Percentiles rank a stretch among this genome's conserved stretches.
These are phyloP conservation scores for Cyphomyrmex costatus DNA, from an alignment of 1,140 invertebrate genomes.

Conservation along the genomic window DNA sequence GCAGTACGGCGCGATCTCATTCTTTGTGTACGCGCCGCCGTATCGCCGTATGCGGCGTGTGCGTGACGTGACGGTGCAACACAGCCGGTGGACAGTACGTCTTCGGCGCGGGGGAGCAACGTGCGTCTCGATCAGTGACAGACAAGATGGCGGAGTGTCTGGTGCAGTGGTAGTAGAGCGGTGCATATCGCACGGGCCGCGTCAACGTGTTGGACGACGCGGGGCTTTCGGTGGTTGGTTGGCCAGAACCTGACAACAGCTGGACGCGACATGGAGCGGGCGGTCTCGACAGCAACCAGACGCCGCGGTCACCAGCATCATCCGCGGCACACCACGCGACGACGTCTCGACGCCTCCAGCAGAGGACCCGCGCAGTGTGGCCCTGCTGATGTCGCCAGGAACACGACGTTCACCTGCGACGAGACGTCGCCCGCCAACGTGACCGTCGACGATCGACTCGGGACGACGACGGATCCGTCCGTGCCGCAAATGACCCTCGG, in stretches of 20 bases:
- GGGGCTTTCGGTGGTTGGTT: neutral
- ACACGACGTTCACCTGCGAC: slow-evolving; percentile 23
- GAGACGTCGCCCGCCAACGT: slow-evolving; percentile 36
- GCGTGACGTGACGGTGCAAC: slow-evolving; percentile 42
- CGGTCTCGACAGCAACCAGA: slow-evolving; percentile 87
- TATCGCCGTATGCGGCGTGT: slow-evolving; percentile 38
- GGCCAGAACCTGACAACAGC: slow-evolving; percentile 53
- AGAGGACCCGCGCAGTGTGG: slow-evolving; percentile 88
- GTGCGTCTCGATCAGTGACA: slow-evolving; percentile 78
- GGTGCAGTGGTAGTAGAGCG: slow-evolving; percentile 72
- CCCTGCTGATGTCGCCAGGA: slow-evolving; percentile 86
- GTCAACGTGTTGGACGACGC: slow-evolving; percentile 9
- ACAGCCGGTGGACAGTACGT: slow-evolving; percentile 20
- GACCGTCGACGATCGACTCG: slow-evolving; percentile 45
- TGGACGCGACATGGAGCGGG: slow-evolving; percentile 86
- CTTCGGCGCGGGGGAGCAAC: slow-evolving; percentile 47
- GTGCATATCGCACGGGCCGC: slow-evolving; percentile 72
- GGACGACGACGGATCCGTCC: neutral
- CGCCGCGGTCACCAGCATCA: slow-evolving; percentile 94
- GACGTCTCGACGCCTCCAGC: slow-evolving; percentile 86
- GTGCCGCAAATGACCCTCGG: slow-evolving; percentile 51
- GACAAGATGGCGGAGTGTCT: slow-evolving; percentile 85
- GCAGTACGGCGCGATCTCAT: slow-evolving; percentile 53
- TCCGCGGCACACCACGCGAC: slow-evolving; percentile 87
- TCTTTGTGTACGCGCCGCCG: slow-evolving; percentile 46